Conservation (phyloP, 2,113 vertebrate genomes). For the Orientallactaga bullata region DNA sequence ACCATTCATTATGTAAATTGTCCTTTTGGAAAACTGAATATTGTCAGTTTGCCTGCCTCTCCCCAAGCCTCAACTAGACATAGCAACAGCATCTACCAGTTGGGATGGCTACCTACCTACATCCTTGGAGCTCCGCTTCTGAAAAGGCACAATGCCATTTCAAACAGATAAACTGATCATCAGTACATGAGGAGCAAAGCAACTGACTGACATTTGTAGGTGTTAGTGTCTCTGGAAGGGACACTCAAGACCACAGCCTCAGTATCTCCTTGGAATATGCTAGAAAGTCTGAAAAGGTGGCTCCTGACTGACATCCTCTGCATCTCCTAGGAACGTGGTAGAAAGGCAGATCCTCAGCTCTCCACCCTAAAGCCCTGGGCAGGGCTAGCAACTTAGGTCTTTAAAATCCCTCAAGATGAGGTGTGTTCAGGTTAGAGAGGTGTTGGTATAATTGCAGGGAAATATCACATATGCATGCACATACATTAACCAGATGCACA, state of each 20-base stretch:
- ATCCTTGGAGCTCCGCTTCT: neutral
- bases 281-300: no score
- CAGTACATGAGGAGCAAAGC: neutral
- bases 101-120: neutral
- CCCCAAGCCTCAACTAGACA: slow-evolving; percentile 24
- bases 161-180: neutral
- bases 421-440: neutral
- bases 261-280: no score
- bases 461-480: neutral
- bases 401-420: neutral
- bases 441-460: neutral
- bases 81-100: neutral
- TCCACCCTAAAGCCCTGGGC: neutral
- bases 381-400: neutral
- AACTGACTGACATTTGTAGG: neutral
- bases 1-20: slow-evolving; percentile 34
- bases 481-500: neutral
- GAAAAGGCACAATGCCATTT: slow-evolving; percentile 22
- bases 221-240: slow-evolving; percentile 56
- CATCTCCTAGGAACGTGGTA: neutral
- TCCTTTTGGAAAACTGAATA: slow-evolving; percentile 52
- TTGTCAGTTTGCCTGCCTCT: slow-evolving; percentile 26
- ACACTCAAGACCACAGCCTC: neutral
- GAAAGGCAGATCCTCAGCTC: slow-evolving; percentile 12
- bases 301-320: neutral